These are phyloP conservation scores for Euspilapteryx auroguttella DNA, from an alignment of 2,888 invertebrate genomes.

Conservation along the genomic window DNA sequence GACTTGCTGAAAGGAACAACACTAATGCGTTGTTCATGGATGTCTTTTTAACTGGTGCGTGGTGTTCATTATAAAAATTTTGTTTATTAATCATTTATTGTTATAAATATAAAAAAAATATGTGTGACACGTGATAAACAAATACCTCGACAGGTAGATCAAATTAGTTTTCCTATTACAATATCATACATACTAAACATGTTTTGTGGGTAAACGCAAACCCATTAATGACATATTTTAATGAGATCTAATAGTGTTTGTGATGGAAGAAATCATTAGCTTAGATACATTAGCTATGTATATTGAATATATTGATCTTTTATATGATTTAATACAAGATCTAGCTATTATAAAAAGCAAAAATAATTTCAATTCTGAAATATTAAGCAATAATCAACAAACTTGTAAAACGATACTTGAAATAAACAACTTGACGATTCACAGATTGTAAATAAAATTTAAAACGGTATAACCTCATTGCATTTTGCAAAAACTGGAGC, in stretches of 20 bases:
- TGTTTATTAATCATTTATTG: neutral
- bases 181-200: neutral
- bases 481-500: too few species aligned
- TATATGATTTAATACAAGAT: too few species aligned
- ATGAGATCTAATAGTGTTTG: neutral
- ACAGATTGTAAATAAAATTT: too few species aligned
- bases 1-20: constrained; percentile 51
- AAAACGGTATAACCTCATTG: too few species aligned
- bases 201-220: neutral
- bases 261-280: neutral
- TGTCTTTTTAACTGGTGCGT: constrained; percentile 60
- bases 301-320: too few species aligned
- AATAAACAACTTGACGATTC: too few species aligned
- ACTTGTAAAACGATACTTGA: too few species aligned
- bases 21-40: constrained; percentile 61
- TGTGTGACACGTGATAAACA: neutral
- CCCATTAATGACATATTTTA: neutral
- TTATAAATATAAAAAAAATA: neutral
- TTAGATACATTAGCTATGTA: too few species aligned
- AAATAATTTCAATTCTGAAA: too few species aligned
- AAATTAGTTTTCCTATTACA: neutral
- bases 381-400: too few species aligned
- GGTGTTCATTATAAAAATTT: constrained; percentile 12
- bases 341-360: too few species aligned
- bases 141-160: too few species aligned